Evolutionary conservation across 2,113 vertebrate genomes (phyloP).

Genomic region (Megaceryle maxima): DNA sequence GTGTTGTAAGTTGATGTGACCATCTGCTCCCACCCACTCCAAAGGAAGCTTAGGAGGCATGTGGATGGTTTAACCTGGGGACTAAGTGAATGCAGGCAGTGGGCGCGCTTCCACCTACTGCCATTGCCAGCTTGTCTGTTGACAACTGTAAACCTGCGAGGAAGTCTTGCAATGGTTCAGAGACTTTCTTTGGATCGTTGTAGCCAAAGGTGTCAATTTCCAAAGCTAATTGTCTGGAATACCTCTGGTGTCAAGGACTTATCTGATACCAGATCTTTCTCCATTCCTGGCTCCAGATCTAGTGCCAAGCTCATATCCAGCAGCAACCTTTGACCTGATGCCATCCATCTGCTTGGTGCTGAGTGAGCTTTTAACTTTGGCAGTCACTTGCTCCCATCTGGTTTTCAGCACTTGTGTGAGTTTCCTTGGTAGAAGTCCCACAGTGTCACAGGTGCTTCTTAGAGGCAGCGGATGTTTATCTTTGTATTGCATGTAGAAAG

Average conservation of each 20-base stretch:
- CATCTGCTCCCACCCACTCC: background rate
- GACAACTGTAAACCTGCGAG: background rate
- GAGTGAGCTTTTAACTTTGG: background rate
- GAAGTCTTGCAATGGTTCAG: background rate
- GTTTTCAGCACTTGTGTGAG: background rate
- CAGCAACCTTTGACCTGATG: background rate
- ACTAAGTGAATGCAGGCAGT: background rate
- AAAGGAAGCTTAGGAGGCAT: background rate
- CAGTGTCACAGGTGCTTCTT: background rate
- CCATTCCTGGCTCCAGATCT: background rate
- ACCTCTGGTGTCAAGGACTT: background rate
- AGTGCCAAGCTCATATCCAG: background rate
- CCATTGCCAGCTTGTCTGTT: background rate
- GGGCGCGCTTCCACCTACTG: background rate
- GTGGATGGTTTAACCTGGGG: background rate
- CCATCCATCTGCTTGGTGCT: background rate
- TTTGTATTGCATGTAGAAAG: background rate
- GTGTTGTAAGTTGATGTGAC: background rate
- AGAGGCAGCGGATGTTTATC: background rate
- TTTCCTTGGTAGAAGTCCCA: background rate
- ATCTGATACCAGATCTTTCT: background rate
- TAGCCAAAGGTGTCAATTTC: background rate
- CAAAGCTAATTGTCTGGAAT: background rate
- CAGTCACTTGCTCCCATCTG: background rate
- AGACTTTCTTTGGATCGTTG: background rate